Percentiles rank a stretch among this genome's conserved stretches.
phyloP scores from a whole-genome alignment of 1,140 invertebrate species.

The Lasaia peninsularis region DNA sequence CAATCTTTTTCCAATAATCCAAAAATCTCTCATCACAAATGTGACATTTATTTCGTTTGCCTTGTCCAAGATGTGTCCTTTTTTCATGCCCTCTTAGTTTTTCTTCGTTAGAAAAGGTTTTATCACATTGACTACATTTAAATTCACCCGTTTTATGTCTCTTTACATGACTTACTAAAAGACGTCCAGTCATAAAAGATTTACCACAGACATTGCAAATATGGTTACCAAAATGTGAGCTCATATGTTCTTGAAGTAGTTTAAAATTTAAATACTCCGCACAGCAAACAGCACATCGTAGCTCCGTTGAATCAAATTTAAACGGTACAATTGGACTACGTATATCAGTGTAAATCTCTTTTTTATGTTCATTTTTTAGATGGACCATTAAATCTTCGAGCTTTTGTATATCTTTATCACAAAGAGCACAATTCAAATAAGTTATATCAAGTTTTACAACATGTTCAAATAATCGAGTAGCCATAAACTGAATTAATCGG shows the following conservation, averaged over 20 bases:
- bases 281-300: conserved; percentile 57
- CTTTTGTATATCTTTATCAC: conserved; percentile 30
- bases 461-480: conserved; percentile 36
- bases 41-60: conserved; percentile 43
- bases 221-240: conserved; percentile 73
- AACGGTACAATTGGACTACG: conserved; percentile 49
- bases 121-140: conserved; percentile 42
- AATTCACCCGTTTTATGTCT: conserved; percentile 39
- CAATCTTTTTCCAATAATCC: conserved; percentile 45
- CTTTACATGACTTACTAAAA: conserved; percentile 36
- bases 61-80: conserved; percentile 37
- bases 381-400: conserved; percentile 43
- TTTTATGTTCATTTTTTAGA: conserved; percentile 40
- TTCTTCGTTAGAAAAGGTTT: conserved; percentile 36
- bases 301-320: conserved; percentile 47
- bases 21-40: conserved; percentile 47
- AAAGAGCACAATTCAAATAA: conserved; percentile 41
- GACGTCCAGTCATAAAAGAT: conserved; percentile 40
- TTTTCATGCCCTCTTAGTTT: conserved; percentile 42
- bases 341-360: conserved; percentile 38
- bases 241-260: conserved; percentile 64
- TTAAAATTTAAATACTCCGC: conserved; percentile 55
- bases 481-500: conserved; percentile 40
- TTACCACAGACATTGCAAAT: conserved; percentile 88
- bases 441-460: conserved; percentile 57